Percentiles rank a stretch among this genome's conserved stretches.
These are phyloP conservation scores for Siniperca chuatsi DNA, from an alignment of 2,113 vertebrate genomes.

Conservation along the genomic window DNA sequence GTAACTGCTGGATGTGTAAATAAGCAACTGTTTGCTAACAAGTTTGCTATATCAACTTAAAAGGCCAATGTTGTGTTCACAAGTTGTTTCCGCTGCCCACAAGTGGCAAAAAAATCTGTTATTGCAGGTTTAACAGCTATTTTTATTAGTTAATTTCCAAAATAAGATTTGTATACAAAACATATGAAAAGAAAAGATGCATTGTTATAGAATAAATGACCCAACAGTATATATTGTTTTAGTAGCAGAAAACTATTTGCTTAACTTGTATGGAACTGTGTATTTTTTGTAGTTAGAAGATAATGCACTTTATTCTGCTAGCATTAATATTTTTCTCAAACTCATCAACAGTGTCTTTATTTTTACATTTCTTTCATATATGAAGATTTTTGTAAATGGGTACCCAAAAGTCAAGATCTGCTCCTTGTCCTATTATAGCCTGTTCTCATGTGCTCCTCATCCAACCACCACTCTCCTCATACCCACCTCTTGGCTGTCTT, in stretches of 20 bases:
- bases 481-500: slow-evolving; percentile 7
- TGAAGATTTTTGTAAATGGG: neutral
- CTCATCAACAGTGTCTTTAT: neutral
- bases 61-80: no score
- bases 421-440: neutral
- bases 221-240: neutral
- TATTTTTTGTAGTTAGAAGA: neutral
- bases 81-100: no score
- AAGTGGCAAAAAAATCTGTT: no score
- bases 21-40: neutral
- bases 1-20: neutral
- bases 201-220: no score
- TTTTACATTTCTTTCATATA: neutral
- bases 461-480: slow-evolving; percentile 3
- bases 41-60: neutral
- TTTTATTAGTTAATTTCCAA: no score
- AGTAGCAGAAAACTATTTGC: neutral
- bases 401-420: slow-evolving; percentile 4
- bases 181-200: no score
- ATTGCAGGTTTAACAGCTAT: no score
- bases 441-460: neutral
- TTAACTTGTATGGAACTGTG: neutral
- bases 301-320: neutral
- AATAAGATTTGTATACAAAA: no score
- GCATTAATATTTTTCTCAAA: neutral